Evolutionary conservation across 2,888 invertebrate genomes (phyloP).

Genomic region (Caradrina kadenii): DNA sequence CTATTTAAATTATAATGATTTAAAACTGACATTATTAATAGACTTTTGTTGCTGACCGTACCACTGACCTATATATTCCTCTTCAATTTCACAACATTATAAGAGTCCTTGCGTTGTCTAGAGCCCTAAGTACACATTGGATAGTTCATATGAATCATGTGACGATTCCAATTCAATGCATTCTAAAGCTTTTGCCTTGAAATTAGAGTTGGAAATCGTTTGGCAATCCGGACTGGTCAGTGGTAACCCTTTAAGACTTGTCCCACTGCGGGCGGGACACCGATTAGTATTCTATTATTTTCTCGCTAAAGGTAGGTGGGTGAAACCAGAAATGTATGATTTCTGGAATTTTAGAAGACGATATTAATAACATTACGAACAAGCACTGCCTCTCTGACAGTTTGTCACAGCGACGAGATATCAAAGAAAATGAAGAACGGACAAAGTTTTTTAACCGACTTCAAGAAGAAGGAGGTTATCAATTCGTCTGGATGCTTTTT

Average conservation of each 20-base stretch:
- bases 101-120: slow-evolving; percentile 11
- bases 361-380: too few relatives aligned
- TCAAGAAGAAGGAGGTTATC: too few relatives aligned
- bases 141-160: slow-evolving; percentile 5
- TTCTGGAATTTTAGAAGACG: too few relatives aligned
- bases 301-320: neutral
- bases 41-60: too few relatives aligned
- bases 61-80: neutral
- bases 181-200: slow-evolving; percentile 1
- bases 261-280: neutral
- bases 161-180: neutral
- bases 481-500: too few relatives aligned
- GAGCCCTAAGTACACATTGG: slow-evolving; percentile 26
- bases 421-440: too few relatives aligned
- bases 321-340: too few relatives aligned
- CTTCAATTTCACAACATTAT: slow-evolving; percentile 10
- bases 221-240: neutral
- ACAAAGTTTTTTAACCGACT: too few relatives aligned
- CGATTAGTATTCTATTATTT: neutral
- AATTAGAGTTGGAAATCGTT: slow-evolving; percentile 16
- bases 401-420: too few relatives aligned
- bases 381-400: too few relatives aligned
- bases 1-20: too few relatives aligned
- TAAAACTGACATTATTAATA: too few relatives aligned
- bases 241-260: slow-evolving; percentile 2